Base-by-base conservation (phyloP, 2,888 invertebrate genomes). In the Lycocerus yunnanus region DNA sequence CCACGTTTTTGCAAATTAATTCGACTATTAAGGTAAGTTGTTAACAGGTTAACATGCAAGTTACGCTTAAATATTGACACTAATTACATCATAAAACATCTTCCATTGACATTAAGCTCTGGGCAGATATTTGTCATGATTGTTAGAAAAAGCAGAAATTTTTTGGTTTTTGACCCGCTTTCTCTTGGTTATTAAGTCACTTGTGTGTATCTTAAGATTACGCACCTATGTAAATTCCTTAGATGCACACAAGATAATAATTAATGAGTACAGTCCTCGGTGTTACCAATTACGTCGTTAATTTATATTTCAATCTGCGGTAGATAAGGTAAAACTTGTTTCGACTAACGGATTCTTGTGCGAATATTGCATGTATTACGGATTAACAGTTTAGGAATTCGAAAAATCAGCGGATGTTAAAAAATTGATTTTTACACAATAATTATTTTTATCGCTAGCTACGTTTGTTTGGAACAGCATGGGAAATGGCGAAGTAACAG, bases 1-100 rank as follows among this genome's bases (percentile, higher is more conserved):
- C 96, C 66, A 97, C 97, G n/a, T 97, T 97, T 88, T 90, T 96
- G 76, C 95, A 95, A 85, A 93, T 95, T 83, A 94, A 93, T 84
- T 91, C 90, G 81, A 91, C 93, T 69, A 91, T 92, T 78, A 96
- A 95, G 94, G 96, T 96, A 88, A 90, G 91, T 21, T 15, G 21
- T 11, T 14, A 60, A n/a, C 13, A 63, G n/a, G n/a, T 18, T 21
- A 11, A 13, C 2, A 66, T 9, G n/a, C 5, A n/a, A 1, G 13
- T n/a, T n/a, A n/a, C n/a, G 8, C n/a, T 66, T 15, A 66, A 14
- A 10, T 15, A 3, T 66, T 18, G 20, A 18, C 61, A 18, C n/a
- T 16, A 63, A 15, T 63, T 63, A 63, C 61, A 20, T 63, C 16
- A 63, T 15, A 63, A 68, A 66, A 15, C 58, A 21, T 63, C 68